A percentile compares a stretch with the other conserved stretches of the same genome.
Evolutionary conservation across 2,888 invertebrate genomes (phyloP).

Genomic region (Eristalis intricaria): DNA sequence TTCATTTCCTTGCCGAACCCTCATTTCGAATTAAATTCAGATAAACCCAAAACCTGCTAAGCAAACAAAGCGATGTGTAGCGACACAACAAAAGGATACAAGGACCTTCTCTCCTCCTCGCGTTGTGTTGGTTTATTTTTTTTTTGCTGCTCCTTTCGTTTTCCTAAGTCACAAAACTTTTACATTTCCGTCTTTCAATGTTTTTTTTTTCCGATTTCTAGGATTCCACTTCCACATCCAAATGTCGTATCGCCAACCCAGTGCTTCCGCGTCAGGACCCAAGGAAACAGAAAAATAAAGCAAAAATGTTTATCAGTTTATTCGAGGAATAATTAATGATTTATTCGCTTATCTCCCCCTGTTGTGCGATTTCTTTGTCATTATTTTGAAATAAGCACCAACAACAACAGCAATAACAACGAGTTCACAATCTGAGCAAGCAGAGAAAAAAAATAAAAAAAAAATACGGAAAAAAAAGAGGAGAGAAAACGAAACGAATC

Average conservation of each 20-base stretch:
- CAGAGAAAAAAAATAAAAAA: slow-evolving; percentile 11
- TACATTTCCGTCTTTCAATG: slow-evolving; percentile 54
- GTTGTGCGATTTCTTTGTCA: slow-evolving; percentile 69
- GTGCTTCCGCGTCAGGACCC: slow-evolving; percentile 9
- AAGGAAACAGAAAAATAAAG: slow-evolving; percentile 35
- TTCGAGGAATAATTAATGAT: slow-evolving; percentile 74
- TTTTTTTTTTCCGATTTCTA: slow-evolving; percentile 38
- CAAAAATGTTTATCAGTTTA: slow-evolving; percentile 72
- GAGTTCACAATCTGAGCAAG: background rate
- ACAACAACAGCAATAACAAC: slow-evolving; percentile 5
- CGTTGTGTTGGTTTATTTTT: background rate
- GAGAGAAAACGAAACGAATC: slow-evolving; percentile 14
- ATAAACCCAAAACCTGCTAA: slow-evolving; percentile 46
- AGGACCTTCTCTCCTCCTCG: slow-evolving; percentile 44
- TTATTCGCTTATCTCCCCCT: slow-evolving; percentile 73
- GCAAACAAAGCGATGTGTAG: slow-evolving; percentile 55
- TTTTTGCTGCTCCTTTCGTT: slow-evolving; percentile 3
- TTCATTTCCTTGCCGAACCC: slow-evolving; percentile 70
- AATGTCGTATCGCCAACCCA: slow-evolving; percentile 22
- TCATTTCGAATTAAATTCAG: slow-evolving; percentile 61
- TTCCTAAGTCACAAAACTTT: slow-evolving; percentile 57
- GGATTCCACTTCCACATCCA: background rate
- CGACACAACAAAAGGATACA: slow-evolving; percentile 56
- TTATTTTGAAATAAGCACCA: slow-evolving; percentile 55
- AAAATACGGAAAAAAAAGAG: slow-evolving; percentile 3